Conservation (phyloP, 2,113 vertebrate genomes). For the Anolis carolinensis region DNA sequence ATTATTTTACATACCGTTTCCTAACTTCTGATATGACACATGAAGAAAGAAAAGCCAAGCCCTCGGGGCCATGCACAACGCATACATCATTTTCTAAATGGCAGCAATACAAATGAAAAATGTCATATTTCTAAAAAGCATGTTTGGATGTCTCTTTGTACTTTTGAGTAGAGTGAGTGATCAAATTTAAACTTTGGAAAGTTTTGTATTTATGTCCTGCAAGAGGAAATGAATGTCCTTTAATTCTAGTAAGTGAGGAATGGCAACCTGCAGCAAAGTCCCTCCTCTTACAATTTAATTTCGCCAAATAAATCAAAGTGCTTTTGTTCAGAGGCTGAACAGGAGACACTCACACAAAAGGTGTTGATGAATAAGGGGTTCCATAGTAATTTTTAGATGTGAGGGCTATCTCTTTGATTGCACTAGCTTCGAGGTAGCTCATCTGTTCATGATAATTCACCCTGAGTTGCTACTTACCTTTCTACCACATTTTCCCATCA, state of each 20-base stretch:
- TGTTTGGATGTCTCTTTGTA: constrained; percentile 40
- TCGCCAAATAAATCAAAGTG: constrained; percentile 77
- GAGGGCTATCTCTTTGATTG: constrained; percentile 84
- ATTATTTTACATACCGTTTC: constrained; percentile 15
- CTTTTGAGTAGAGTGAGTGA: constrained; percentile 41
- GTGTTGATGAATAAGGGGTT: constrained; percentile 79
- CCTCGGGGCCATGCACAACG: neutral
- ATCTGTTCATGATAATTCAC: constrained; percentile 81
- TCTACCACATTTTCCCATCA: constrained; percentile 77
- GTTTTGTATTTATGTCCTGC: constrained; percentile 53
- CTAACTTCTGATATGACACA: neutral
- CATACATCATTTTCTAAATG: constrained; percentile 36
- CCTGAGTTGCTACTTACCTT: constrained; percentile 70
- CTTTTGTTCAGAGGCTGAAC: constrained; percentile 62
- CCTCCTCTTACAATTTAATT: constrained; percentile 72
- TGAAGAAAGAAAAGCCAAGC: neutral
- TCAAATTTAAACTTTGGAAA: constrained; percentile 57
- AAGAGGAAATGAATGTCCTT: constrained; percentile 68
- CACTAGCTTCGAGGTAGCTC: constrained; percentile 75
- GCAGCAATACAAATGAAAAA: constrained; percentile 37
- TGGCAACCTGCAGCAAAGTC: constrained; percentile 39
- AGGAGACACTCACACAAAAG: constrained; percentile 60
- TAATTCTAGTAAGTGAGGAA: constrained; percentile 71
- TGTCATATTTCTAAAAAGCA: neutral
- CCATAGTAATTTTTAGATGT: constrained; percentile 76